A percentile compares a stretch with the other conserved stretches of the same genome.
Evolutionary conservation across 1,140 invertebrate genomes (phyloP).

Genomic region (Zaprionus camerounensis): DNA sequence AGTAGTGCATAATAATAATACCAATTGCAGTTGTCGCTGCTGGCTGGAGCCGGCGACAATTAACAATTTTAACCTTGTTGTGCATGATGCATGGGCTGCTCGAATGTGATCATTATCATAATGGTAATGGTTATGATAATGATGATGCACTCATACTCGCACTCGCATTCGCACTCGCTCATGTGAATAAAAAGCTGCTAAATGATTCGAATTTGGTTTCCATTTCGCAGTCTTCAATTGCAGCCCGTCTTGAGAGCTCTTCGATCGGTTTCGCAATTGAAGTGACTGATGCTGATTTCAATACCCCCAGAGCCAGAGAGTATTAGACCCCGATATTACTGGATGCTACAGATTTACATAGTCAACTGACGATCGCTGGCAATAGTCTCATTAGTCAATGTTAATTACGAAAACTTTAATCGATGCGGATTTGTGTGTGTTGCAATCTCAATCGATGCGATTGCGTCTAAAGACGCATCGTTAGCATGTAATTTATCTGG

Average conservation of each 20-base stretch:
- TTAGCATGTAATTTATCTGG: slow-evolving; percentile 45
- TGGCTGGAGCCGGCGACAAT: slow-evolving; percentile 43
- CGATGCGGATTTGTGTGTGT: slow-evolving; percentile 27
- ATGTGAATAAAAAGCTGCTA: slow-evolving; percentile 70
- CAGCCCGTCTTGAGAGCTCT: slow-evolving; percentile 39
- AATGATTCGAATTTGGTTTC: slow-evolving; percentile 59
- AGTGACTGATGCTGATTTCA: slow-evolving; percentile 21
- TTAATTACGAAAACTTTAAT: slow-evolving; percentile 56
- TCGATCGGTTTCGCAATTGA: slow-evolving; percentile 55
- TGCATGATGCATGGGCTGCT: slow-evolving; percentile 55
- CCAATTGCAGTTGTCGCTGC: slow-evolving; percentile 43
- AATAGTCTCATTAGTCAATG: slow-evolving; percentile 35
- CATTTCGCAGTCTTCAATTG: slow-evolving; percentile 18
- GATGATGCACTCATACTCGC: slow-evolving; percentile 25
- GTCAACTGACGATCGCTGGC: slow-evolving; percentile 31
- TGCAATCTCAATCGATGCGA: slow-evolving; percentile 21
- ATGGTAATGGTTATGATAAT: slow-evolving; percentile 27
- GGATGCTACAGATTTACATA: slow-evolving; percentile 54
- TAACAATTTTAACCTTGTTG: slow-evolving; percentile 60
- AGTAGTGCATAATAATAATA: slow-evolving; percentile 45
- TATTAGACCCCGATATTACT: slow-evolving; percentile 32
- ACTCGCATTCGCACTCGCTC: slow-evolving; percentile 45
- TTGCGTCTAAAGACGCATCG: slow-evolving; percentile 26
- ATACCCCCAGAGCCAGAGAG: neutral
- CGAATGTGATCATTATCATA: slow-evolving; percentile 28